Base-by-base conservation (phyloP, 2,888 invertebrate species). In the Ophion obscuratus region DNA sequence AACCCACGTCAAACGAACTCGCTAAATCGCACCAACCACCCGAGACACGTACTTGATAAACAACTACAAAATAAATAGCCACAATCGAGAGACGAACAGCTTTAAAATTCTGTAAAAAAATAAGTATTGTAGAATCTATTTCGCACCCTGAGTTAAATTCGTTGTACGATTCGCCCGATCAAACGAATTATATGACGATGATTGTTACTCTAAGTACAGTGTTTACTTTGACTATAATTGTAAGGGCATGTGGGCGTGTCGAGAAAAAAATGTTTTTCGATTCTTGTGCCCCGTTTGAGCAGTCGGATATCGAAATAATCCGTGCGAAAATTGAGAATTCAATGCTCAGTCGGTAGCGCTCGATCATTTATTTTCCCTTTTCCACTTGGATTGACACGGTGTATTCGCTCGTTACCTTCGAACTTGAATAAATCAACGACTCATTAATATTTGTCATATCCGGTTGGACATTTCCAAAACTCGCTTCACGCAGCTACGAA, bases 111-210 rank as follows among this genome's bases (percentile, higher is more conserved):
- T 24, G 62, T 62, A 27, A 10, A 62, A 20, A 62, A 62, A 62
- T 62, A 62, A 62, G 14, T 62, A 62, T 62, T 62, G 20, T 62
- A 20, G 20, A 62, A 62, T 24, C 27, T 62, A 62, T 53, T 53
- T 53, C 17, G 53, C 53, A 17, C 53, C 62, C 11, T 62, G 24
- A 27, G 20, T 62, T 6, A 20, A 53, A 53, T 53, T 53, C 17
- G 53, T 53, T 17, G 17, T 1, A 17, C 17, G 53, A 17, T 17
- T 53, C 53, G 53, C 5, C 53, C 17, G 17, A 53, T 53, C 17
- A 5, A 53, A 53, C 53, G 53, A 53, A 53, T 40, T 40, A 3
- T 2, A 17, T 17, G 14, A 53, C 14, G 14, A 31, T 31, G 17
- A 14, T 53, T 14, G 17, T 53, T 53, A 53, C 14, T 53, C 53